A percentile compares a stretch with the other conserved stretches of the same genome.
phyloP scores from a whole-genome alignment of 2,797 vertebrate species.

The Carapus acus region DNA sequence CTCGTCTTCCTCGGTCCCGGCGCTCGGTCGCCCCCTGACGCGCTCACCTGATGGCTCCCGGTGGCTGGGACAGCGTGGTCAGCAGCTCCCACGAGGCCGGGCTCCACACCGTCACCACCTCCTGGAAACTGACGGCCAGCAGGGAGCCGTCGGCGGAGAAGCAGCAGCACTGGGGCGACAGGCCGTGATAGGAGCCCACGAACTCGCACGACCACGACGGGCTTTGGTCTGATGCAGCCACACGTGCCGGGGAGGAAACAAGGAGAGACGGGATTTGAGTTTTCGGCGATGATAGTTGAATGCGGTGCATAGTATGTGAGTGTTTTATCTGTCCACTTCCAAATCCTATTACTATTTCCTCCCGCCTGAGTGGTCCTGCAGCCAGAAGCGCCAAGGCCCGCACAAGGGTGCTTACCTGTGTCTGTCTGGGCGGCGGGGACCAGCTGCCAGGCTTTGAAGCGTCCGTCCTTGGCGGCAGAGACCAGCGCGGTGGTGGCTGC shows the following conservation, averaged over 20 bases:
- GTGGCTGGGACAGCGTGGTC: conserved; percentile 88
- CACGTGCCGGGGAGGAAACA: conserved; percentile 4
- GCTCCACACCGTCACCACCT: conserved; percentile 88
- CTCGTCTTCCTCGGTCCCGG: too few relatives aligned
- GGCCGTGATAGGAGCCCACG: conserved; percentile 85
- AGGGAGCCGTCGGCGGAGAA: conserved; percentile 93
- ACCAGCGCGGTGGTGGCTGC: conserved; percentile 74
- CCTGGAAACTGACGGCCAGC: conserved; percentile 85
- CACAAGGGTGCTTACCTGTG: conserved; percentile 64
- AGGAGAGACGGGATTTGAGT: neutral
- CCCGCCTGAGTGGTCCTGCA: neutral
- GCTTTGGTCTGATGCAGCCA: conserved; percentile 52
- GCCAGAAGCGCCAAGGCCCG: neutral
- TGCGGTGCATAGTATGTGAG: too few relatives aligned
- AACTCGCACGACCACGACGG: conserved; percentile 92
- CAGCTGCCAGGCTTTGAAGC: conserved; percentile 91
- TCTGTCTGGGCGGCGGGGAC: conserved; percentile 70
- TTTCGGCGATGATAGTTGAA: too few relatives aligned
- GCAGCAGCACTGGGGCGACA: conserved; percentile 79
- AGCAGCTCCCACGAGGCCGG: conserved; percentile 86
- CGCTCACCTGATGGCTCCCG: conserved; percentile 81
- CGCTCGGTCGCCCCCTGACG: too few relatives aligned
- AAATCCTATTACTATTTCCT: too few relatives aligned
- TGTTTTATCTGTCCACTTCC: too few relatives aligned
- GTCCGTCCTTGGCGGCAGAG: conserved; percentile 79